A percentile compares a stretch with the other conserved stretches of the same genome.
phyloP scores from a whole-genome alignment of 1,140 invertebrate genomes.

The Linepithema humile region DNA sequence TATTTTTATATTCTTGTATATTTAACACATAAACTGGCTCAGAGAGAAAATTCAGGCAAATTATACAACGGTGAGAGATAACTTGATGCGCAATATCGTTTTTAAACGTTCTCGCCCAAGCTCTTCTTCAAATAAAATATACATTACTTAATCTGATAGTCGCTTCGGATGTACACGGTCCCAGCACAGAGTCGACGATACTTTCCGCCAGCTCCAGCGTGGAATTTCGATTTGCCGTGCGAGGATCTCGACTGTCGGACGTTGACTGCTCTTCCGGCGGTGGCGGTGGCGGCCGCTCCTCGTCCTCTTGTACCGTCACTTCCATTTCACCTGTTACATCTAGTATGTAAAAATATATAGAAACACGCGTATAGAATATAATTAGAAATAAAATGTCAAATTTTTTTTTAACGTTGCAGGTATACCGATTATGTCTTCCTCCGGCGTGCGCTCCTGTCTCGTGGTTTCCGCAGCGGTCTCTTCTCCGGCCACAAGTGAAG shows the following conservation, averaged over 20 bases:
- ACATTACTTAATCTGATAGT: constrained; percentile 73
- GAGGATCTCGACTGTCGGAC: constrained; percentile 73
- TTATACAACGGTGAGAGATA: no score
- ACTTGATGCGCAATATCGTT: no score
- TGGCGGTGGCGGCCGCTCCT: constrained; percentile 74
- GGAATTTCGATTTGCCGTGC: constrained; percentile 68
- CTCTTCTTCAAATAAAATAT: background rate
- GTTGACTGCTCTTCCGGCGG: constrained; percentile 74
- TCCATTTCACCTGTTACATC: constrained; percentile 83
- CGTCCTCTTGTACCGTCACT: constrained; percentile 80
- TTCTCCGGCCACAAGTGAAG: constrained; percentile 68
- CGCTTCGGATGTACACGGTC: constrained; percentile 75
- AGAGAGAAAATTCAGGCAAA: no score
- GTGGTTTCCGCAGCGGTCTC: constrained; percentile 73
- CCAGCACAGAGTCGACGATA: constrained; percentile 80
- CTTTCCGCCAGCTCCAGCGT: constrained; percentile 80
- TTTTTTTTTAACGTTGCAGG: background rate
- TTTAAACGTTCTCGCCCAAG: no score
- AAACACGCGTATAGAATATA: constrained; percentile 27
- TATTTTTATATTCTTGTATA: no score
- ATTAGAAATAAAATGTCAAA: constrained; percentile 36
- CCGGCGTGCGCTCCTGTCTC: constrained; percentile 66
- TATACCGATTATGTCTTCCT: constrained; percentile 80
- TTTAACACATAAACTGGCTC: no score
- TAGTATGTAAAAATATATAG: constrained; percentile 50